Base-by-base conservation (phyloP, 2,797 vertebrate genomes). In the Florisuga fusca region DNA sequence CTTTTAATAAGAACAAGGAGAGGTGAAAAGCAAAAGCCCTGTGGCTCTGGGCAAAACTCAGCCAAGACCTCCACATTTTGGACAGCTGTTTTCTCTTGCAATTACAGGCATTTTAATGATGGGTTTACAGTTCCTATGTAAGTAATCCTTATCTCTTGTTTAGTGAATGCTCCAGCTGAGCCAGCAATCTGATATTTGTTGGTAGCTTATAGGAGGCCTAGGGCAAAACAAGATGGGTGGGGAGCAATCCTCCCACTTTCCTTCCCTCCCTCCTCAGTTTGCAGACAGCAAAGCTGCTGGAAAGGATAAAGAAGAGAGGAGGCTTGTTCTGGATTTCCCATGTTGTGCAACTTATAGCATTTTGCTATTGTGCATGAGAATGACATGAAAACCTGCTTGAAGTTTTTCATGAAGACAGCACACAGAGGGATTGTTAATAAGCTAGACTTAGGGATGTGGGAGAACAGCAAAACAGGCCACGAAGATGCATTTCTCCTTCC, bases 121-220 rank as follows among this genome's bases (percentile, higher is more conserved):
- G 83, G 87, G 86, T 87, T 96, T 96, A 84, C 74, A 86, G 57
- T 90, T 94, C 79, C 91, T 89, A 6, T 74, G 34, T 84, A 95
- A 92, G 84, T 95, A 95, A 96, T 93, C 75, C 89, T 88, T 94
- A 74, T 86, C 84, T 90, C 71, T 84, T 92, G 87, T 89, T 96
- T 92, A 93, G 76, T 53, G 87, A 90, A 90, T 90, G 73, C 73
- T 87, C 76, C 80, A 91, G 71, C 86, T 93, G 81, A 93, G 84
- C 71, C 58, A 63, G 82, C 80, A 81, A 59, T 94, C 68, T 91
- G 82, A 64, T 93, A 82, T 71, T 85, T 91, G 67, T 85, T 86
- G 68, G 67, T 90, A 73, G 57, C 31, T 93, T 91, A 66, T 72
- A 29, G 45, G 75, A 93, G 55, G 76, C n/a, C 71, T 50, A 83